Evolutionary conservation across 2,888 invertebrate genomes (phyloP).

Genomic region (Melanostoma mellinum): DNA sequence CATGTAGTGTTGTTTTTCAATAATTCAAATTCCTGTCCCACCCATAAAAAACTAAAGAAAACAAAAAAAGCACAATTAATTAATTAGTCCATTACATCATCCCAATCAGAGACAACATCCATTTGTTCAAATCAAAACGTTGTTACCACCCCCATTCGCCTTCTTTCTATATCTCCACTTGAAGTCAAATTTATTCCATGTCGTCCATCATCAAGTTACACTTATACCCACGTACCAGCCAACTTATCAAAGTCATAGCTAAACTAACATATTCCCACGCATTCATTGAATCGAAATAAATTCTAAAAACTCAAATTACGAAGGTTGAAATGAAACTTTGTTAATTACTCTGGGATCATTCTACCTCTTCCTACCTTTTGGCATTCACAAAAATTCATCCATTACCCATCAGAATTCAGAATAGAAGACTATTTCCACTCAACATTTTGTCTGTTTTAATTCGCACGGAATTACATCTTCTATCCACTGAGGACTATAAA

Average conservation of each 20-base stretch:
- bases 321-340: conserved; percentile 51
- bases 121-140: conserved; percentile 38
- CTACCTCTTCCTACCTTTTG: neutral
- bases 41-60: neutral
- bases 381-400: neutral
- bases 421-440: neutral
- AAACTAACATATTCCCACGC: conserved; percentile 62
- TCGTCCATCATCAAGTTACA: conserved; percentile 57
- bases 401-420: conserved; percentile 4
- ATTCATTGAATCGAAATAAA: conserved; percentile 28
- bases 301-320: conserved; percentile 39
- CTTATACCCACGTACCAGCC: conserved; percentile 8
- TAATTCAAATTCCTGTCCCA: too few relatives aligned
- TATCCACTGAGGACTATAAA: conserved; percentile 32
- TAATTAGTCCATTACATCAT: conserved; percentile 49
- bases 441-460: conserved; percentile 55
- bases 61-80: conserved; percentile 36
- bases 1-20: too few relatives aligned
- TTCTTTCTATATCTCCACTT: conserved; percentile 3
- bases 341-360: conserved; percentile 52
- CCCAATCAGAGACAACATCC: conserved; percentile 17
- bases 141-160: conserved; percentile 35
- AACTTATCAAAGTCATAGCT: neutral
- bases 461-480: conserved; percentile 46
- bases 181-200: conserved; percentile 54